Percentiles rank a stretch among this genome's conserved stretches.
Evolutionary conservation across 1,140 invertebrate species (phyloP).

Genomic region (Adelges cooleyi): DNA sequence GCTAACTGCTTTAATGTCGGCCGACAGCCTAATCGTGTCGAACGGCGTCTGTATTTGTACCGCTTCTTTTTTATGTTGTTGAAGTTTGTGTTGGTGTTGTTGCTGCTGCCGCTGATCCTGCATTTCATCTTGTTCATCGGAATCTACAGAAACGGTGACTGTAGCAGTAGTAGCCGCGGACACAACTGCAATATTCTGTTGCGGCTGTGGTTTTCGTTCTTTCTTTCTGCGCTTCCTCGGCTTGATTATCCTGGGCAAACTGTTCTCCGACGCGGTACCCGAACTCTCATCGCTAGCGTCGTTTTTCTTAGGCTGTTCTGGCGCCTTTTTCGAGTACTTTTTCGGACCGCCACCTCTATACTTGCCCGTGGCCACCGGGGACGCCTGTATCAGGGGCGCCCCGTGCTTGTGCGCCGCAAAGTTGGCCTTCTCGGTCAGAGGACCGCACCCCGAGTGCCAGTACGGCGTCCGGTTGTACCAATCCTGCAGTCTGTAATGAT

Average conservation of each 20-base stretch:
- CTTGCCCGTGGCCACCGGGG: not conserved
- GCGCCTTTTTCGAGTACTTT: conserved; percentile 28
- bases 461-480: conserved; percentile 12
- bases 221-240: conserved; percentile 79
- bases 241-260: conserved; percentile 74
- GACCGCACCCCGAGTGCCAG: conserved; percentile 35
- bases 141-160: not conserved
- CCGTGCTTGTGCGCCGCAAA: conserved; percentile 31
- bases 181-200: not conserved
- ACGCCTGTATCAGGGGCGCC: conserved; percentile 29
- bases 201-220: conserved; percentile 53
- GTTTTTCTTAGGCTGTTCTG: conserved; percentile 9
- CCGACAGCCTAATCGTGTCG: conserved; percentile 29
- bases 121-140: not conserved
- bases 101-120: not conserved
- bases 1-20: conserved; percentile 34
- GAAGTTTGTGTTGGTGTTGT: conserved; percentile 33
- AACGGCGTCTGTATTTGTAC: conserved; percentile 30
- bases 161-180: not conserved
- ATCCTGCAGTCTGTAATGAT: not conserved
- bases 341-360: conserved; percentile 4
- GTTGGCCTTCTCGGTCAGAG: conserved; percentile 31
- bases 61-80: conserved; percentile 32
- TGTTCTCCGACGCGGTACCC: conserved; percentile 58
- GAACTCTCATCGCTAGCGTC: conserved; percentile 57